Base-by-base conservation (phyloP, 2,797 vertebrate genomes). In the Artibeus jamaicensis region DNA sequence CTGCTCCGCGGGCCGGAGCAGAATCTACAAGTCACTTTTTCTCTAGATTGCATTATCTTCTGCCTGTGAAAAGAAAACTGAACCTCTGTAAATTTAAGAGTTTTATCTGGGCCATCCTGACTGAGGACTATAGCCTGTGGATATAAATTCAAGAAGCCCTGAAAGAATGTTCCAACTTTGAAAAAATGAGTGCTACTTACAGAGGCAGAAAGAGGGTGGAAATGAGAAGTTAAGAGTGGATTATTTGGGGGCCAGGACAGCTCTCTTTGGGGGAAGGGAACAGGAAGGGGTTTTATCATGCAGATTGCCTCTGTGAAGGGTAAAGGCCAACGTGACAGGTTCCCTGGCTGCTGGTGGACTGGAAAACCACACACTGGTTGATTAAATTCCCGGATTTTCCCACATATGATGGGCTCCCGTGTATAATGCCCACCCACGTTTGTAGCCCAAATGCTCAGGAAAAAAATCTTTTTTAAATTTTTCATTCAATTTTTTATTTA, bases 21-120 rank as follows among this genome's bases (percentile, higher is more conserved):
- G 82, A 84, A 90, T 71, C 90, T 77, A 88, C 82, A 95, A 87
- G 82, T 82, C 62, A 79, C 65, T 71, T 86, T 94, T 88, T 79
- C 78, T 94, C 85, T 94, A 70, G 34, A 50, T 62, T 79, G 76
- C 21, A 82, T 85, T 68, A 92, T 76, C 24, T 57, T 46, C 81
- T 65, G 59, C 59, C 81, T 46, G 15, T 15, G 57, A 46, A 62
- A 81, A 59, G 55, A 82, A 44, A 65, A 83, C 46, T 34, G 42
- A 83, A 65, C 34, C 29, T 48, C 42, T 83, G 39, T 62, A 83
- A n/a, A 65, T 65, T 65, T 65, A 79, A 55, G 26, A 44, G 59
- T 65, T 83, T 83, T 83, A 83, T 65, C 24, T 46, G 59, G 19
- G 42, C 59, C 29, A 32, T 62, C 39, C 57, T 83, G 42, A 83